Conservation (phyloP, 2,113 vertebrate genomes). For the chimpanzee (Pan troglodytes) region DNA sequence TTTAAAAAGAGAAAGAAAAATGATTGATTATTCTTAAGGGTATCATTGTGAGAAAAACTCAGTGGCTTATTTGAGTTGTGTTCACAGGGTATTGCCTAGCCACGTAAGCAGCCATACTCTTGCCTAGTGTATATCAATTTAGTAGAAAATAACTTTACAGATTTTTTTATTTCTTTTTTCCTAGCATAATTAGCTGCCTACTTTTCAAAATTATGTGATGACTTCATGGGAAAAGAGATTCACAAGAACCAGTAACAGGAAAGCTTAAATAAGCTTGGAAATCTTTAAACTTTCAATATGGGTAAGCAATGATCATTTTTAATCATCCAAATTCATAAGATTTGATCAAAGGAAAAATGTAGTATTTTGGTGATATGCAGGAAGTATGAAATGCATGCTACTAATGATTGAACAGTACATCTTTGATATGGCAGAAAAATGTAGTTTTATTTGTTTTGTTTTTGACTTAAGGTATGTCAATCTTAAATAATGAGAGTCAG, state of each 20-base stretch:
- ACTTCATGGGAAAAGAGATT: background rate
- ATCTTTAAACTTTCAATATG: slow-evolving; percentile 1
- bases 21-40: background rate
- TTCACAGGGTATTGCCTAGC: background rate
- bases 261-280: slow-evolving; percentile 34
- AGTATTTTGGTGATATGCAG: background rate
- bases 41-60: background rate
- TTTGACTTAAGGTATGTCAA: background rate
- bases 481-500: background rate
- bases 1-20: too few relatives aligned
- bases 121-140: background rate
- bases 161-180: background rate
- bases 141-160: slow-evolving; percentile 17
- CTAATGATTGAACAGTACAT: background rate
- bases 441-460: background rate
- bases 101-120: background rate
- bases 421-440: slow-evolving; percentile 13
- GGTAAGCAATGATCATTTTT: slow-evolving; percentile 45
- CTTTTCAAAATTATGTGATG: slow-evolving; percentile 25
- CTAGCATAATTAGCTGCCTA: background rate
- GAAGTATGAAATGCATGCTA: slow-evolving; percentile 26
- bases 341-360: slow-evolving; percentile 35
- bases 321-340: slow-evolving; percentile 43
- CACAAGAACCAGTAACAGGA: background rate
- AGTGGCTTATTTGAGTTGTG: background rate